Evolutionary conservation across 2,797 vertebrate genomes (phyloP).

Genomic region (Cuculus canorus): DNA sequence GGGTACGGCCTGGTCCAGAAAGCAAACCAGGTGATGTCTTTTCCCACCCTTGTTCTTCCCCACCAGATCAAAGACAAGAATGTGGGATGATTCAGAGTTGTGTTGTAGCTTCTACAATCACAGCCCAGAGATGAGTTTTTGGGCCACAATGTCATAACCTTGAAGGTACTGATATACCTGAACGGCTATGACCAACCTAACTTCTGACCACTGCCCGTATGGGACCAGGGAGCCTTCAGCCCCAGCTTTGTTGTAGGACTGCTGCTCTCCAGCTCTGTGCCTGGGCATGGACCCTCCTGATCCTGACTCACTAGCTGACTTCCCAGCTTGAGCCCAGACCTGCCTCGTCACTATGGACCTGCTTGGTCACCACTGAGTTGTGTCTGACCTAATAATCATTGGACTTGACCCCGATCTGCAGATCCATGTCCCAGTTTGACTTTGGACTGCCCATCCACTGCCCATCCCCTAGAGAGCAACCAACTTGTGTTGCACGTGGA

Average conservation of each 20-base stretch:
- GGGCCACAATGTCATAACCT: background rate
- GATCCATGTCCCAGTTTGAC: background rate
- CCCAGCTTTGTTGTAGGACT: background rate
- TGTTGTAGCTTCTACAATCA: background rate
- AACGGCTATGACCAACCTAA: background rate
- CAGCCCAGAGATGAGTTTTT: background rate
- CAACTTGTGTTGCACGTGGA: rapidly evolving
- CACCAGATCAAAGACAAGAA: background rate
- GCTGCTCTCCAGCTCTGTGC: background rate
- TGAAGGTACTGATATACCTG: background rate
- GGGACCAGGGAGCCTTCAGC: background rate
- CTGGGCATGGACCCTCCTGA: background rate
- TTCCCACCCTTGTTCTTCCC: background rate
- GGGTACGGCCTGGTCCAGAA: background rate
- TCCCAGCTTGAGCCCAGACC: background rate
- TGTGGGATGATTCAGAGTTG: background rate
- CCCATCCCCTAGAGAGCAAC: background rate
- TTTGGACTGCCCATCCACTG: background rate
- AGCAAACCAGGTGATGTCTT: background rate
- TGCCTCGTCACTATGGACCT: background rate
- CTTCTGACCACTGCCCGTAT: background rate
- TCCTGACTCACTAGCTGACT: background rate
- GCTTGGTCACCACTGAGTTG: background rate
- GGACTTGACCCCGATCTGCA: background rate
- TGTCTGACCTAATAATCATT: background rate